These are phyloP conservation scores for Crocidura indochinensis DNA, from an alignment of 2,797 vertebrate genomes.

Conservation along the genomic window DNA sequence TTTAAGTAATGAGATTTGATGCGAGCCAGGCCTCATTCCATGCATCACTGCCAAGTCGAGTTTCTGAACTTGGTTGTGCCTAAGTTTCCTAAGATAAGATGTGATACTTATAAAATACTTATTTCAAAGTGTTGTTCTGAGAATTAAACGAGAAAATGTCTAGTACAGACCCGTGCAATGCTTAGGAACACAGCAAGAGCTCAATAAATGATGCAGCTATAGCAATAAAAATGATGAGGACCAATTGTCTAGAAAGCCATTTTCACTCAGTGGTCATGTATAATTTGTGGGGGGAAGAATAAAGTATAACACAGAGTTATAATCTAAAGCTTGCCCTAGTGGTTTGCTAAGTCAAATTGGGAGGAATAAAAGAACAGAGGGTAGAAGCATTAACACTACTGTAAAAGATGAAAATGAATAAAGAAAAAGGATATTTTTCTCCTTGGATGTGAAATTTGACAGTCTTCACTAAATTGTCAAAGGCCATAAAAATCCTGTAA, in stretches of 20 bases:
- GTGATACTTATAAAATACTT: neutral
- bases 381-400: too few relatives aligned
- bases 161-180: neutral
- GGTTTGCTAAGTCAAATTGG: neutral
- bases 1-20: neutral
- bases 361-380: too few relatives aligned
- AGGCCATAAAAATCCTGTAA: too few relatives aligned
- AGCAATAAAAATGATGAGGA: neutral
- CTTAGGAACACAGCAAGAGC: neutral
- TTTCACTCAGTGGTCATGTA: neutral
- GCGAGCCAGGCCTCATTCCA: neutral
- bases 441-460: neutral
- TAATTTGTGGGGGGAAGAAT: neutral
- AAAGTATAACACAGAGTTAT: neutral
- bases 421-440: conserved; percentile 2
- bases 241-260: neutral
- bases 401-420: too few relatives aligned
- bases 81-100: neutral
- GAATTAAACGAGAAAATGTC: conserved; percentile 29
- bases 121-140: neutral
- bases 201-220: neutral
- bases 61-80: neutral
- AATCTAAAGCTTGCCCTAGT: neutral
- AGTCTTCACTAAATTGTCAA: too few relatives aligned
- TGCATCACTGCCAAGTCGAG: neutral